Conservation (phyloP, 2,888 invertebrate genomes). For the Ormia ochracea region DNA sequence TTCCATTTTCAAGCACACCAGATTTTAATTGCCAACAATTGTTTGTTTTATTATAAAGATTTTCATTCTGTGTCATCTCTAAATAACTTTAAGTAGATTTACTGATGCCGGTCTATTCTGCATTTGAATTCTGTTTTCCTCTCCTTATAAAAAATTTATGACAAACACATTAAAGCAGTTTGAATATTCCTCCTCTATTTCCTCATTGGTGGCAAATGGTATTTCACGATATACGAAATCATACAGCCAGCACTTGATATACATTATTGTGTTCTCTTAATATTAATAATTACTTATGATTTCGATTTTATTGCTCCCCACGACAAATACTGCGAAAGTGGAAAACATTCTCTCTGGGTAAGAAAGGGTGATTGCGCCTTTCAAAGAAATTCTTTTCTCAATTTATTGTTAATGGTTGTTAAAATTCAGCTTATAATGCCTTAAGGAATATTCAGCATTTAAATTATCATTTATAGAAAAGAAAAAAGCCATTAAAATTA, state of each 20-base stretch:
- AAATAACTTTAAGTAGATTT: constrained; percentile 35
- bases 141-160: constrained; percentile 9
- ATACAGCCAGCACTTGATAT: constrained; percentile 48
- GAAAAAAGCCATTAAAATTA: constrained; percentile 24
- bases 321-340: constrained; percentile 3
- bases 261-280: constrained; percentile 2
- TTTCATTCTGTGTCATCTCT: constrained; percentile 32
- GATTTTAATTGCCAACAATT: constrained; percentile 65
- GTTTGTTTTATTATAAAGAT: constrained; percentile 45
- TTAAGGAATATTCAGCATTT: constrained; percentile 35
- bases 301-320: constrained; percentile 45
- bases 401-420: constrained; percentile 26
- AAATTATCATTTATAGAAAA: constrained; percentile 31
- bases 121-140: not conserved
- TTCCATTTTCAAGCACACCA: constrained; percentile 57
- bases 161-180: constrained; percentile 33
- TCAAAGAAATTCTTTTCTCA: not conserved
- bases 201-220: constrained; percentile 26
- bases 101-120: not conserved
- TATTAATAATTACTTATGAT: constrained; percentile 55
- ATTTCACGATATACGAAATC: constrained; percentile 39
- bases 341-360: not conserved
- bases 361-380: constrained; percentile 20
- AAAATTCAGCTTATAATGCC: constrained; percentile 43
- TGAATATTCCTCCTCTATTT: not conserved